Base-by-base conservation (phyloP, 2,797 vertebrate genomes). In the Dicrostonyx torquatus region DNA sequence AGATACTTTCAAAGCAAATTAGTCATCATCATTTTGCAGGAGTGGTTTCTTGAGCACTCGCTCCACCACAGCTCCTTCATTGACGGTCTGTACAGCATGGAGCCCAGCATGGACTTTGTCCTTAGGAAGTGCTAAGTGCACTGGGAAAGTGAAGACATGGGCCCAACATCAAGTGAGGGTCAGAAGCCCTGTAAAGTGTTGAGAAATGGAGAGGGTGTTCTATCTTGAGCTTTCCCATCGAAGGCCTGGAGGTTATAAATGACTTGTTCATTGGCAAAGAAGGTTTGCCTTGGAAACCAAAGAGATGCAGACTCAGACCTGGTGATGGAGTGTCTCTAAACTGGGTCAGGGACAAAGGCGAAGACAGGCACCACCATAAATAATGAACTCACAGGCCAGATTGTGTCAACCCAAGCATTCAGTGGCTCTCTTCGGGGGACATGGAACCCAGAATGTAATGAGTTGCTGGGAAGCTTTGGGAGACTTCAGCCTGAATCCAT, bases 261-360 rank as follows among this genome's bases (percentile, higher is more conserved):
- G 68, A 79, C 70, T 53, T 76, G 50, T 72, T 79, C 89, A 20
- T 78, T 82, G 94, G 87, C 85, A 37, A 73, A 89, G 95, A 90
- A 93, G 14, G 40, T 78, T 89, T 45, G 53, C 84, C 93, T 91
- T 93, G 94, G 93, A 94, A 94, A 91, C 96, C 55, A 45, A 86
- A 80, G 85, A 85, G 82, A 60, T 60, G 70, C 80, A 70, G 82
- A 72, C 31, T 95, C 90, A 89, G 77, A 31, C 58, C 88, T 53
- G 4, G 78, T 93, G 93, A 92, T 89, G 94, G 90, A 94, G 62
- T 93, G 75, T 72, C 93, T 95, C 93, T 84, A 95, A 97, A 94
- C 82, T 91, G 88, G 88, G 93, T 95, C 93, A 97, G 93, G 93
- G 75, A 83, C 93, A 95, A 86, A 97, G 87, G 66, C 75, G 34